Conservation (phyloP, 2,888 invertebrate species). For the Anthophora plumipes region DNA sequence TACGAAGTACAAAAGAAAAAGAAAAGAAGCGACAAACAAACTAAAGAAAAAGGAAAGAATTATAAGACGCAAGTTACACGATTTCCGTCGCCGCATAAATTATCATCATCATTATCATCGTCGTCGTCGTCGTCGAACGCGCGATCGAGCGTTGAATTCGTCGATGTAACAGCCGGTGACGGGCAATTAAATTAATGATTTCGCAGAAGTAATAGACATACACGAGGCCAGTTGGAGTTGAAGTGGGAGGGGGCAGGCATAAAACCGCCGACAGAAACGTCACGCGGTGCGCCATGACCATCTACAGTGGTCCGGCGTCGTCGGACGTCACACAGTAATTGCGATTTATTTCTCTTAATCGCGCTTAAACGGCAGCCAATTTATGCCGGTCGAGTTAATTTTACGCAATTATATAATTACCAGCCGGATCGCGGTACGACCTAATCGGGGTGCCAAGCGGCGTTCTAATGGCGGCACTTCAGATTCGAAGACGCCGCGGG, state of each 20-base stretch:
- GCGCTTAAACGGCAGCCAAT: conserved; percentile 82
- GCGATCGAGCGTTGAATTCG: conserved; percentile 59
- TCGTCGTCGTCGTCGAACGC: conserved; percentile 18
- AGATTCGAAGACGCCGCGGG: conserved; percentile 70
- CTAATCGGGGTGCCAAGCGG: conserved; percentile 73
- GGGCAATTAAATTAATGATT: conserved; percentile 67
- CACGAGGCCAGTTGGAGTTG: not conserved
- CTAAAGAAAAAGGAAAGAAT: not conserved
- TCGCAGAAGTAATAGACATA: conserved; percentile 54
- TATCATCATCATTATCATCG: conserved; percentile 57
- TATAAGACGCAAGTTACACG: not conserved
- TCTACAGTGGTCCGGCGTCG: conserved; percentile 59
- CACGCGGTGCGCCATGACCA: conserved; percentile 59
- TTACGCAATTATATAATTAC: conserved; percentile 84
- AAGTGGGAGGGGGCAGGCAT: conserved; percentile 16
- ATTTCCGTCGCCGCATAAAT: conserved; percentile 53
- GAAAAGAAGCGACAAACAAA: not conserved
- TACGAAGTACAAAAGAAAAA: not conserved
- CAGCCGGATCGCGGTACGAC: conserved; percentile 67
- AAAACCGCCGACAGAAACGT: conserved; percentile 55
- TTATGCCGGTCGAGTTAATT: conserved; percentile 82
- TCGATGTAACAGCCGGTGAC: conserved; percentile 53
- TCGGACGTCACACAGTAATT: conserved; percentile 78
- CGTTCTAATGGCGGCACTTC: conserved; percentile 74
- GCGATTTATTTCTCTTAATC: conserved; percentile 83